Percentiles rank a stretch among this genome's conserved stretches.
These are phyloP conservation scores for Choristoneura rosaceana DNA, from an alignment of 2,888 invertebrate genomes.

Conservation along the genomic window DNA sequence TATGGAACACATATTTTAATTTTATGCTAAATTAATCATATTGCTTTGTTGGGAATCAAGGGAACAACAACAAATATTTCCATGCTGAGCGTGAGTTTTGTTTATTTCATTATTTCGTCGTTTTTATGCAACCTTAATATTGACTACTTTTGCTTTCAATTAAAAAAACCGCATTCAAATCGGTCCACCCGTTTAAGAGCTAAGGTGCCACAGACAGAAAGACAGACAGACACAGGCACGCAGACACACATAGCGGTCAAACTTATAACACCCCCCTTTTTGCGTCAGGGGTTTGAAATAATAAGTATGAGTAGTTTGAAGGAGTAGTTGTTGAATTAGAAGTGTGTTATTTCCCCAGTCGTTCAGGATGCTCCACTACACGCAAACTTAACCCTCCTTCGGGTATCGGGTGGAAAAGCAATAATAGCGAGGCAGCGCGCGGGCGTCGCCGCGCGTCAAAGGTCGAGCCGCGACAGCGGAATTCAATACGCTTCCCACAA, in stretches of 20 bases:
- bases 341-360: background rate
- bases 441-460: constrained; percentile 3
- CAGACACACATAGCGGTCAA: too few species aligned
- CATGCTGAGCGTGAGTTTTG: background rate
- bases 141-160: too few species aligned
- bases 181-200: too few species aligned
- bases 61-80: background rate
- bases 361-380: background rate
- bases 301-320: too few species aligned
- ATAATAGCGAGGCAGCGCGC: background rate
- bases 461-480: constrained; percentile 1
- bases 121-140: too few species aligned
- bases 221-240: too few species aligned
- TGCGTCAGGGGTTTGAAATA: too few species aligned
- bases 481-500: constrained; percentile 2
- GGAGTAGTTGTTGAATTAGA: background rate
- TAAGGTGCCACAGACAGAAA: too few species aligned
- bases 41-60: constrained; percentile 1
- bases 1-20: constrained; percentile 2
- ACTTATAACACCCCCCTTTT: too few species aligned
- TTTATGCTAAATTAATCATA: background rate
- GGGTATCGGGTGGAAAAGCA: background rate
- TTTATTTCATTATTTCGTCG: too few species aligned
- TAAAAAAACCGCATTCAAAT: too few species aligned
- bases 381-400: background rate